Evolutionary conservation across 2,113 vertebrate species (phyloP), one percentile per base, ranked within the genome.

Genomic region (Corythaeola cristata): DNA sequence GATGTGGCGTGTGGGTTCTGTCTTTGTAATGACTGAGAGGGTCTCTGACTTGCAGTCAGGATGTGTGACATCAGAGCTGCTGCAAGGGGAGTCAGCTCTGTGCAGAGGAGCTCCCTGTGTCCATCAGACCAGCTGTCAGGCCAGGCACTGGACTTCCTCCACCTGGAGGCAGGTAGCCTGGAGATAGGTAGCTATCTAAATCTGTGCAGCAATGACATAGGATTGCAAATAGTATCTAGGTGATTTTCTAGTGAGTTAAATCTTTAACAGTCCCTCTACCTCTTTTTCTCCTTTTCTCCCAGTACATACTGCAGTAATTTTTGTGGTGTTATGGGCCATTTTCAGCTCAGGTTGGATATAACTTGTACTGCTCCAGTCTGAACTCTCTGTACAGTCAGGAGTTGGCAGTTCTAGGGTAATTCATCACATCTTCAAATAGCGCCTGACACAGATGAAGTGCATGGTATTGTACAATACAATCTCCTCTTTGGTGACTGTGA

Each of bases 1-100:
- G 32, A 4, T 30, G 32, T 28, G 28, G 52, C 0, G 0, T 20
- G 8, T n/a, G n/a, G 49, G 18, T 83, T 20, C 32, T 30, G 13
- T 9, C 30, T 50, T 58, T 74, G 26, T 66, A 12, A 18, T 7
- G 55, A 12, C 41, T 39, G 32, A 22, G 59, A 52, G 19, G 8
- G 37, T 11, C 45, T 88, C 60, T 20, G n/a, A 22, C 37, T 33
- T 20, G 30, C 24, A 8, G 21, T 35, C 16, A 62, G 20, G 22
- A 5, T n/a, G 21, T 47, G 32, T 63, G 32, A 37, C 21, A 37
- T 27, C 64, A 53, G 68, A 81, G 69, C 56, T 78, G 77, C 64
- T 71, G 60, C 28, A 8, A 5, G 33, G 11, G 22, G 49, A 56
- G 69, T 74, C 69, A 82, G 53, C 33, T 11, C 23, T 1, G 4